Conservation (phyloP, 1,140 invertebrate genomes). For the Meloidogyne floridensis region DNA sequence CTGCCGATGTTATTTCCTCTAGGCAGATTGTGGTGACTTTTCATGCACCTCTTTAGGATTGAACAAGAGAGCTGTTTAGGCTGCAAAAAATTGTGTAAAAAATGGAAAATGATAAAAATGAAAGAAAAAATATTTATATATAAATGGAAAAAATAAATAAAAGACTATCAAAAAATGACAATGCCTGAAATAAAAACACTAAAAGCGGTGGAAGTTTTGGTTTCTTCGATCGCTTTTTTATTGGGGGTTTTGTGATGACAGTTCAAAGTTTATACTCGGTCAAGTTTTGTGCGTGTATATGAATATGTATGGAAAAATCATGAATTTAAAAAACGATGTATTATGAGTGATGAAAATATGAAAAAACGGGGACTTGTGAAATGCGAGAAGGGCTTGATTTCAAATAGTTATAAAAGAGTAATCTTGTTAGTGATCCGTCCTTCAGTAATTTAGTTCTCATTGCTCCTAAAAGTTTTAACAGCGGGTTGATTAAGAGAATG, state of each 20-base stretch:
- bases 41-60: conserved; percentile 1
- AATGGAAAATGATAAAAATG: not conserved
- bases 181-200: not conserved
- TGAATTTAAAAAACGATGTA: not conserved
- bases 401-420: not conserved
- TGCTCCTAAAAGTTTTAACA: too few species aligned
- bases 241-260: not conserved
- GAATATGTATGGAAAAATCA: not conserved
- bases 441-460: not conserved
- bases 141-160: not conserved
- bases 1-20: not conserved
- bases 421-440: not conserved
- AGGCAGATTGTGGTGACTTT: not conserved
- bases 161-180: not conserved
- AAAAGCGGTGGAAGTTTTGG: not conserved
- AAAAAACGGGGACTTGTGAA: not conserved
- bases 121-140: not conserved
- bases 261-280: not conserved
- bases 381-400: not conserved
- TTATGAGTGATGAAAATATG: not conserved
- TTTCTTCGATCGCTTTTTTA: not conserved
- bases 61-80: not conserved
- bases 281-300: not conserved
- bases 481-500: not conserved
- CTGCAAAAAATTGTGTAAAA: conserved; percentile 7